Evolutionary conservation across 2,797 vertebrate genomes (phyloP).

Genomic region (Myiothlypis chrysogaster): DNA sequence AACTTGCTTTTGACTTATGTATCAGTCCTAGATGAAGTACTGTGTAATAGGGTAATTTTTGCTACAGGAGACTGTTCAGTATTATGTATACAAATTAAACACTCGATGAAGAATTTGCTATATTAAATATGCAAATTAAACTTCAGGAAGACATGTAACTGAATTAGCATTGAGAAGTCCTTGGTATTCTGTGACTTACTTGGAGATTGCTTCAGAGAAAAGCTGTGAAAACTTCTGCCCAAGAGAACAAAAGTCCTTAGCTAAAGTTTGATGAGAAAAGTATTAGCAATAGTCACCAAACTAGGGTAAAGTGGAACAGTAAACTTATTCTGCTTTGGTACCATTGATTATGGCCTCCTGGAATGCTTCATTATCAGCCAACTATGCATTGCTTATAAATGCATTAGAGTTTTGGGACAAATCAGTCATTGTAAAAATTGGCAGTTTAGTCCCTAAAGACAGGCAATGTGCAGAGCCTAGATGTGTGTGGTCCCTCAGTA

Average conservation of each 20-base stretch:
- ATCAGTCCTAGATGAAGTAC: not conserved
- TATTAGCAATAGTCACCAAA: constrained; percentile 66
- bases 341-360: constrained; percentile 79
- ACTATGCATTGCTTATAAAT: constrained; percentile 62
- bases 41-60: not conserved
- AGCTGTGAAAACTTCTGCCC: not conserved
- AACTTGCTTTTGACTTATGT: not conserved
- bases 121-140: constrained; percentile 11
- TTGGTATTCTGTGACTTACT: not conserved
- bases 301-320: constrained; percentile 63
- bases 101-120: not conserved
- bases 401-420: constrained; percentile 61
- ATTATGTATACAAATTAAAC: not conserved
- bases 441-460: constrained; percentile 43
- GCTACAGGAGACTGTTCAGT: not conserved
- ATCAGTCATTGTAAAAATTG: constrained; percentile 68
- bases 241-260: not conserved
- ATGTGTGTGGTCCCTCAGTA: not conserved
- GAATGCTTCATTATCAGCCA: constrained; percentile 72
- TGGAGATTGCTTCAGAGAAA: not conserved
- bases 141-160: not conserved
- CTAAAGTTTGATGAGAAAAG: constrained; percentile 47
- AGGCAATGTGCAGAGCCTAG: not conserved
- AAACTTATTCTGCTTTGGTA: constrained; percentile 73
- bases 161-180: not conserved